phyloP scores from a whole-genome alignment of 2,113 vertebrate genomes.

The Carlito syrichta region DNA sequence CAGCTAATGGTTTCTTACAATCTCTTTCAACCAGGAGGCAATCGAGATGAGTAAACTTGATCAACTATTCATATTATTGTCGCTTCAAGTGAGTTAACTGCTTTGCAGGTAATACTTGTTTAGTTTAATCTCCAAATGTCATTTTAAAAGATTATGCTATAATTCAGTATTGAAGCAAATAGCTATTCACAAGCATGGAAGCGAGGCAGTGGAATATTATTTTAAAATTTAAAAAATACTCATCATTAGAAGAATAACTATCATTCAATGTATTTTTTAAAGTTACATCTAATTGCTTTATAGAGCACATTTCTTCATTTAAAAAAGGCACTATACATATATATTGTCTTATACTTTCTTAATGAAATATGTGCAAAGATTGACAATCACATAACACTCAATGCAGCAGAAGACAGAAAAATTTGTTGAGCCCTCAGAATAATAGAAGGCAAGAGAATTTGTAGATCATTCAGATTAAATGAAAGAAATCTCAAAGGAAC shows the following conservation, averaged over 20 bases:
- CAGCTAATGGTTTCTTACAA: background rate
- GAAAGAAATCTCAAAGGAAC: background rate
- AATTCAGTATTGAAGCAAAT: background rate
- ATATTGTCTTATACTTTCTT: background rate
- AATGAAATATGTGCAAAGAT: background rate
- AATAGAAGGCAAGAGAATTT: background rate
- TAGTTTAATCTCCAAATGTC: background rate
- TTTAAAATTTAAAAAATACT: slow-evolving; percentile 6
- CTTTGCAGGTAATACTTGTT: background rate
- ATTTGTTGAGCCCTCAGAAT: background rate
- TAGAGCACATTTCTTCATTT: background rate
- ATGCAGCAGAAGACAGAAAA: background rate
- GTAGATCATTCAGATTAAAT: background rate
- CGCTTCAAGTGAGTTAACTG: background rate
- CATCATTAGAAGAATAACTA: background rate
- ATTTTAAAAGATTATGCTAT: background rate
- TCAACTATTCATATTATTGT: background rate
- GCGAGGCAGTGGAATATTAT: background rate
- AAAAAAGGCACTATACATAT: background rate
- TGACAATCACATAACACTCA: background rate
- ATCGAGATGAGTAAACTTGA: background rate
- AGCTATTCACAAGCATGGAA: background rate
- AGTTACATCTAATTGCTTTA: background rate
- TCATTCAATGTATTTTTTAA: background rate
- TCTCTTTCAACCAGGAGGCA: background rate